Conservation (phyloP, 2,113 vertebrate species). For the Brienomyrus brachyistius region DNA sequence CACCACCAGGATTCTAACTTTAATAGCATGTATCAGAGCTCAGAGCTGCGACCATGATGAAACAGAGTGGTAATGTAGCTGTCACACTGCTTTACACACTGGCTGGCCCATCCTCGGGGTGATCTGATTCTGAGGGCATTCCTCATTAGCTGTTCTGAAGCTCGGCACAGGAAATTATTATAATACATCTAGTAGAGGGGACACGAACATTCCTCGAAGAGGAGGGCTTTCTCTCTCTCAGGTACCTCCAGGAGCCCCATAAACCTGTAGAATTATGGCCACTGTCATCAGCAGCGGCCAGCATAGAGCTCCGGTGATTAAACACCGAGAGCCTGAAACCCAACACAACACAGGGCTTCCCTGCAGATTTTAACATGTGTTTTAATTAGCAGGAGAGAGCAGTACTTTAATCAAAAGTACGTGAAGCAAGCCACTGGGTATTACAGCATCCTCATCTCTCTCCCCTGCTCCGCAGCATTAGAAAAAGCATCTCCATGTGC, state of each 20-base stretch:
- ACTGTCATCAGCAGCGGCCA: neutral
- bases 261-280: neutral
- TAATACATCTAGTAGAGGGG: neutral
- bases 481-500: neutral
- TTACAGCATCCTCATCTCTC: neutral
- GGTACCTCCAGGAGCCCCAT: neutral
- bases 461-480: neutral
- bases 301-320: neutral
- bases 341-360: neutral
- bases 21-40: conserved; percentile 23
- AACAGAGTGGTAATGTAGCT: conserved; percentile 28
- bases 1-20: neutral
- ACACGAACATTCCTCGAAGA: neutral
- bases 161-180: neutral
- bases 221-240: neutral
- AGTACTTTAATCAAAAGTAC: neutral
- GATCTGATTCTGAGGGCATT: neutral
- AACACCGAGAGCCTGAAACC: neutral
- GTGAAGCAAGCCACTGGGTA: neutral
- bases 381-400: neutral
- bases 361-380: neutral
- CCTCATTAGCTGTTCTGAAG: neutral
- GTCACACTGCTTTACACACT: neutral
- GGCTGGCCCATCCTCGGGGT: neutral
- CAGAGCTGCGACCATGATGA: conserved; percentile 33